Evolutionary conservation across 2,113 vertebrate species (phyloP).

Genomic region (Oryzias woworae): DNA sequence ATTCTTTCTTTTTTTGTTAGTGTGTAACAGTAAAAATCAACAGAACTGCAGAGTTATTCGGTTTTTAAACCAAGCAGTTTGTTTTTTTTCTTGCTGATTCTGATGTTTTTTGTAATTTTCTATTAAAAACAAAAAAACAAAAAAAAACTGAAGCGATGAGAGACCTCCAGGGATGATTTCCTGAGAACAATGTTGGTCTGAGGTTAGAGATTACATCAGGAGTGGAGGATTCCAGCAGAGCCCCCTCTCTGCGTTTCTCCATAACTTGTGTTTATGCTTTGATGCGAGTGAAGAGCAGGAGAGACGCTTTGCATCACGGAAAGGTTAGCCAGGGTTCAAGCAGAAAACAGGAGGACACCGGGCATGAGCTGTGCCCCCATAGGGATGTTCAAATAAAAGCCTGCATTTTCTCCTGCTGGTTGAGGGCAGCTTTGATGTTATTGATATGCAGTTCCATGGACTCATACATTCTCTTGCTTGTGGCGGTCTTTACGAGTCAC

Average conservation of each 20-base stretch:
- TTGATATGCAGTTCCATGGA: slow-evolving; percentile 40
- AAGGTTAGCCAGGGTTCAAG: slow-evolving; percentile 71
- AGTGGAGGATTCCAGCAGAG: slow-evolving; percentile 51
- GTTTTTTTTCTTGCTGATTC: not conserved
- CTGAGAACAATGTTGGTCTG: slow-evolving; percentile 58
- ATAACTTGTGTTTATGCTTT: slow-evolving; percentile 61
- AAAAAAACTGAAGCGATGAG: slow-evolving; percentile 29
- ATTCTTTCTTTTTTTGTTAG: no score
- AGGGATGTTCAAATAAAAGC: slow-evolving; percentile 41
- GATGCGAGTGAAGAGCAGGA: slow-evolving; percentile 43
- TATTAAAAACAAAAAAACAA: not conserved
- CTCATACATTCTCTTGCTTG: slow-evolving; percentile 39
- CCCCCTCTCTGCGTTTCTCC: slow-evolving; percentile 38
- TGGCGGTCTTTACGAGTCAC: slow-evolving; percentile 31
- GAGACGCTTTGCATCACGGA: slow-evolving; percentile 55
- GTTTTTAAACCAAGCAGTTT: no score
- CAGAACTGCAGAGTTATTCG: no score
- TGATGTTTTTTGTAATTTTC: slow-evolving; percentile 4
- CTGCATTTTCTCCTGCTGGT: slow-evolving; percentile 31
- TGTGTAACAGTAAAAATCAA: no score
- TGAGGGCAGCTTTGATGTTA: slow-evolving; percentile 35
- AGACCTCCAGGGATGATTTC: slow-evolving; percentile 58
- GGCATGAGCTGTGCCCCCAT: slow-evolving; percentile 39
- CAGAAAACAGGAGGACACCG: slow-evolving; percentile 37
- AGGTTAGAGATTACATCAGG: slow-evolving; percentile 71